Evolutionary conservation across 2,797 vertebrate genomes (phyloP).

Genomic region (Anisognathus igniventris): DNA sequence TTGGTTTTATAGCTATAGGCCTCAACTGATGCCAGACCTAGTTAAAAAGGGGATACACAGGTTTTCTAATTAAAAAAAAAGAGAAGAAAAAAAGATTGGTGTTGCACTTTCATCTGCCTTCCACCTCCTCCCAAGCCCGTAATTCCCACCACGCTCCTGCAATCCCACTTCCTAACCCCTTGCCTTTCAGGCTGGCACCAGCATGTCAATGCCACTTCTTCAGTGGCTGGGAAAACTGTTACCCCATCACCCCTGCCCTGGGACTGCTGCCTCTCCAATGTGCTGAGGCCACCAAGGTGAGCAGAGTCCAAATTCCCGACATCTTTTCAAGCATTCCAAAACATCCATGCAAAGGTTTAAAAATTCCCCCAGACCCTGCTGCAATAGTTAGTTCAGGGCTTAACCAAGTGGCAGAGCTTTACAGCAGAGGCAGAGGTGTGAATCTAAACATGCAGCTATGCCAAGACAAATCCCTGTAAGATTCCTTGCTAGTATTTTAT

Average conservation of each 20-base stretch:
- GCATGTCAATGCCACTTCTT: not conserved
- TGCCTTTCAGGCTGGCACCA: not conserved
- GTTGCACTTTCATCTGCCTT: constrained; percentile 53
- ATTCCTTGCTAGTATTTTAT: not conserved
- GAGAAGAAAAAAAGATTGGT: constrained; percentile 68
- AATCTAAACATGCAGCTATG: not conserved
- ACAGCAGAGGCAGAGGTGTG: constrained; percentile 15
- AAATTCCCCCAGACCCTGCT: not conserved
- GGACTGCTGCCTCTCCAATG: not conserved
- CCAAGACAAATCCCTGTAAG: not conserved
- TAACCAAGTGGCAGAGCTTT: not conserved
- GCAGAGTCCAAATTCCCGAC: not conserved
- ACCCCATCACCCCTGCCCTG: not conserved
- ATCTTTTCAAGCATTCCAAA: not conserved
- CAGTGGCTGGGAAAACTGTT: not conserved
- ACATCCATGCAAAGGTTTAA: not conserved
- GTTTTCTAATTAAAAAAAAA: constrained; percentile 71
- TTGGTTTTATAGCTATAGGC: constrained; percentile 89
- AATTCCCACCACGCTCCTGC: not conserved
- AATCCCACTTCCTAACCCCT: not conserved
- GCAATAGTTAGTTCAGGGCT: not conserved
- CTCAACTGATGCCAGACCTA: constrained; percentile 93
- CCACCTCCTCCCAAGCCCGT: constrained; percentile 32
- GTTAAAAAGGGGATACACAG: constrained; percentile 66
- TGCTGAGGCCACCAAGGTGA: not conserved